These are phyloP conservation scores for Syngnathus typhle DNA, from an alignment of 2,113 vertebrate genomes.

Conservation along the genomic window DNA sequence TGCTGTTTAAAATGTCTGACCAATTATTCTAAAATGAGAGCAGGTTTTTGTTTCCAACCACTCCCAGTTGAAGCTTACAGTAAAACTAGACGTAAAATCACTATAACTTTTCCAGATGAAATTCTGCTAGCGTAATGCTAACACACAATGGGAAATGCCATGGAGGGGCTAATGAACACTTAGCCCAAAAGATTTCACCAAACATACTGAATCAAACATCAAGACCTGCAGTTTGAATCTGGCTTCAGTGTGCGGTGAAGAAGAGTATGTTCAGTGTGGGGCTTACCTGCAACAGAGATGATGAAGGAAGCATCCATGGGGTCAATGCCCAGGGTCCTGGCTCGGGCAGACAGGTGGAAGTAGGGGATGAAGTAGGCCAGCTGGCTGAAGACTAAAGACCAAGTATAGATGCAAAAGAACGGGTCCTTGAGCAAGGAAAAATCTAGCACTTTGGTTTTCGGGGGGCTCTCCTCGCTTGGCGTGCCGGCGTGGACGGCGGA, in stretches of 20 bases:
- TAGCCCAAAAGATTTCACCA: too few species aligned
- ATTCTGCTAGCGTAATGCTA: too few species aligned
- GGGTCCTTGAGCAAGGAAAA: conserved; percentile 82
- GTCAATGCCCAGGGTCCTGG: conserved; percentile 78
- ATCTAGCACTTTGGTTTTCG: conserved; percentile 69
- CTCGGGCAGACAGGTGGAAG: conserved; percentile 86
- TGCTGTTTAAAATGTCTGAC: neutral
- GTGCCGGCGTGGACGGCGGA: conserved; percentile 28
- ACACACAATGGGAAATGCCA: too few species aligned
- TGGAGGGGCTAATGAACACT: too few species aligned
- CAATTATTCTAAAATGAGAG: too few species aligned
- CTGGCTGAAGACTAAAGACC: conserved; percentile 88
- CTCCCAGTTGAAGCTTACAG: too few species aligned
- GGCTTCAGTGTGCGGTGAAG: neutral
- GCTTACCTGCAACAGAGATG: conserved; percentile 83
- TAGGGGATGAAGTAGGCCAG: conserved; percentile 85
- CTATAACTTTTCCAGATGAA: neutral
- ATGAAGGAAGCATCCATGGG: conserved; percentile 88
- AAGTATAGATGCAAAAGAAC: conserved; percentile 86
- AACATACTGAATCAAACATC: too few species aligned
- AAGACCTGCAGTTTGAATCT: too few species aligned
- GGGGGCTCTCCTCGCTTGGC: conserved; percentile 23
- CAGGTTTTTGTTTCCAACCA: too few species aligned
- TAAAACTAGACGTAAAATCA: too few species aligned
- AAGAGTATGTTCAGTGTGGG: neutral